Conservation (phyloP, 2,888 invertebrate species). For the Phyllotreta striolata region DNA sequence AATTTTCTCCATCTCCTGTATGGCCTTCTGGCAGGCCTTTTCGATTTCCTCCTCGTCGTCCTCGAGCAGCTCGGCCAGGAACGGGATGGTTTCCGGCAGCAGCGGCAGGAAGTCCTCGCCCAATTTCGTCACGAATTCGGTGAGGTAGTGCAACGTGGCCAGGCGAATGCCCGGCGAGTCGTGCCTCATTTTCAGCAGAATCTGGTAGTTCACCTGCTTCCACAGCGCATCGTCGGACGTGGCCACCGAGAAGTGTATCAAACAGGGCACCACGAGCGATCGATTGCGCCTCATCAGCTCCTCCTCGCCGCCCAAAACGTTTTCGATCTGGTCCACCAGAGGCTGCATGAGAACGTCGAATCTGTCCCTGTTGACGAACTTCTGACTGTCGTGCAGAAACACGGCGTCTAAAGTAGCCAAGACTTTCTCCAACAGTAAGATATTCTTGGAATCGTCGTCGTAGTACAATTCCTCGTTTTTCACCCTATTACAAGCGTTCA, state of each 20-base stretch:
- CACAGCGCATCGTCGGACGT: conserved; percentile 86
- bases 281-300: conserved; percentile 68
- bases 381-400: conserved; percentile 83
- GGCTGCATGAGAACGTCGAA: conserved; percentile 88
- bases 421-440: conserved; percentile 74
- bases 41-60: conserved; percentile 88
- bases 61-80: conserved; percentile 91
- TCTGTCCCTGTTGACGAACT: conserved; percentile 83
- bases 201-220: conserved; percentile 90
- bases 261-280: conserved; percentile 75
- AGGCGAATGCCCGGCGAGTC: conserved; percentile 77
- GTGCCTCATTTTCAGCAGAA: conserved; percentile 86
- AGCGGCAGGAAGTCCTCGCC: conserved; percentile 89
- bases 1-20: conserved; percentile 84
- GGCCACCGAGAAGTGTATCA: conserved; percentile 83
- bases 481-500: conserved; percentile 72
- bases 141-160: conserved; percentile 74
- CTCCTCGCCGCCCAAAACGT: conserved; percentile 71
- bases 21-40: conserved; percentile 77
- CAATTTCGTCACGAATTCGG: conserved; percentile 81
- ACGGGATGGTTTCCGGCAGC: conserved; percentile 92
- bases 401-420: conserved; percentile 78
- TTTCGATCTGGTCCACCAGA: conserved; percentile 88
- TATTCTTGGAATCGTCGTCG: conserved; percentile 65
- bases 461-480: conserved; percentile 66